Evolutionary conservation across 2,113 vertebrate species (phyloP).

Genomic region (Narcine bancroftii): DNA sequence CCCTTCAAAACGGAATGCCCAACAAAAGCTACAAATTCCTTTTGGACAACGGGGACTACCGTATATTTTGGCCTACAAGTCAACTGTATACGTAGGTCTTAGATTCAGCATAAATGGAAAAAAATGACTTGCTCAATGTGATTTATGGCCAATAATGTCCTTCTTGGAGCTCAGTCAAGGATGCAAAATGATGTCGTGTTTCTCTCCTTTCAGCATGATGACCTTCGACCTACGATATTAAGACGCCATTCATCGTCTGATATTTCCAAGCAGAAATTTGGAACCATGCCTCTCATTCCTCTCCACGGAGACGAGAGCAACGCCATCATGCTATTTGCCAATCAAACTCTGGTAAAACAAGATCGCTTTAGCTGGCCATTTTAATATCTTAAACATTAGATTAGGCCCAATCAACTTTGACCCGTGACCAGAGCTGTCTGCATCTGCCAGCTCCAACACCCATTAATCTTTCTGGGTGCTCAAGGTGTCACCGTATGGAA

Average conservation of each 20-base stretch:
- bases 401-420: no score
- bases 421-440: not conserved
- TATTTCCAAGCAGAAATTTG: constrained; percentile 87
- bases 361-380: not conserved
- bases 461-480: not conserved
- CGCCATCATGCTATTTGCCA: constrained; percentile 81
- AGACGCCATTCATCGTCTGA: constrained; percentile 81
- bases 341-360: constrained; percentile 79
- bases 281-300: constrained; percentile 89
- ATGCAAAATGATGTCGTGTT: not conserved
- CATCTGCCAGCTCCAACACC: no score
- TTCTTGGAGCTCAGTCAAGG: not conserved
- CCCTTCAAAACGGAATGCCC: not conserved
- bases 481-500: not conserved
- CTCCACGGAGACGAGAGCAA: constrained; percentile 82
- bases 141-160: not conserved
- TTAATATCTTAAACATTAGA: not conserved
- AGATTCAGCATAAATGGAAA: not conserved
- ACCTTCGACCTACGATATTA: constrained; percentile 68
- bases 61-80: no score
- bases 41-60: not conserved
- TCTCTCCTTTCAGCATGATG: constrained; percentile 60
- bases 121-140: not conserved
- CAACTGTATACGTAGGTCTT: not conserved
- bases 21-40: not conserved